Conservation (phyloP, 2,113 vertebrate genomes). For the Sebastes schlegelii region DNA sequence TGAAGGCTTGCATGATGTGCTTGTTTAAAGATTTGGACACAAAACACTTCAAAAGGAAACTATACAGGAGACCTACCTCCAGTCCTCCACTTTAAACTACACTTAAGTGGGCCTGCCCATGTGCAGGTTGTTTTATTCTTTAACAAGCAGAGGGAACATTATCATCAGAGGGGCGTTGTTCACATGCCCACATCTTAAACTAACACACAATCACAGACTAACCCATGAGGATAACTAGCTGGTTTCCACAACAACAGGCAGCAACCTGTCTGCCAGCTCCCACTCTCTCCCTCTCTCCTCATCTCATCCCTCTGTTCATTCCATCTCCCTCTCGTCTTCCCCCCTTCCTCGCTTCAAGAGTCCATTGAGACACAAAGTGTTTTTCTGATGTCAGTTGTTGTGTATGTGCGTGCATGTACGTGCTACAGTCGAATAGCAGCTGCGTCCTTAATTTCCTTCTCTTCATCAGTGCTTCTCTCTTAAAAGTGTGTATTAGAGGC, state of each 20-base stretch:
- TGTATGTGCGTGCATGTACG: neutral
- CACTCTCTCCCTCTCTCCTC: conserved; percentile 25
- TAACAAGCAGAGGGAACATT: conserved; percentile 52
- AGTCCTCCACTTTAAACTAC: neutral
- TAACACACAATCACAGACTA: neutral
- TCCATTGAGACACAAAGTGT: conserved; percentile 62
- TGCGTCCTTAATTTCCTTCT: conserved; percentile 44
- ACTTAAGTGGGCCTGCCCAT: neutral
- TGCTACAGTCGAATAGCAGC: conserved; percentile 29
- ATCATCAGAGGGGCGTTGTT: conserved; percentile 56
- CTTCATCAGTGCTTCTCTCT: conserved; percentile 1
- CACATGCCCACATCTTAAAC: conserved; percentile 18
- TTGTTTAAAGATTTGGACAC: neutral
- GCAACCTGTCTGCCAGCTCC: conserved; percentile 37
- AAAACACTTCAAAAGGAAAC: neutral
- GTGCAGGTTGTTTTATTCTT: conserved; percentile 28
- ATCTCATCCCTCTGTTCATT: conserved; percentile 22
- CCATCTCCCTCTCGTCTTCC: conserved; percentile 34
- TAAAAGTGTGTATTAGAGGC: neutral
- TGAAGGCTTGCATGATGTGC: neutral
- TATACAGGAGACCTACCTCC: neutral
- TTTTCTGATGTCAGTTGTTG: conserved; percentile 47
- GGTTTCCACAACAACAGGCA: conserved; percentile 69
- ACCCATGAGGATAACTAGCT: conserved; percentile 42
- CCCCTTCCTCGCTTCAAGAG: conserved; percentile 15